These are phyloP conservation scores for Troides helena DNA, from an alignment of 2,888 invertebrate genomes.

Conservation along the genomic window DNA sequence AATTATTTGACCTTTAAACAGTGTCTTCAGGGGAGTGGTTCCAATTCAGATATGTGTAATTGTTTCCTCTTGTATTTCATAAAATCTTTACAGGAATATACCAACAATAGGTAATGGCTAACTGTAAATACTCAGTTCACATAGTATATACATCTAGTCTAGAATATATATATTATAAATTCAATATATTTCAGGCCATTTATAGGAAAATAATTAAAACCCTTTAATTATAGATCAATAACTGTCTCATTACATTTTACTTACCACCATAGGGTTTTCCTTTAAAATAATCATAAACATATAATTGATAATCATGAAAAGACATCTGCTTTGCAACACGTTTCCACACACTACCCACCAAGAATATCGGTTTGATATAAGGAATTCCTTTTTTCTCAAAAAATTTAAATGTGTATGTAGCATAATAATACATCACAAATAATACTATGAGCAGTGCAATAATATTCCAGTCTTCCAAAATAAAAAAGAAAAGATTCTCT, in stretches of 20 bases:
- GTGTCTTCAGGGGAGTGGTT: no score
- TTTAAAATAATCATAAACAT: conserved; percentile 70
- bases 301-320: conserved; percentile 69
- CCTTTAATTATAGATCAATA: not conserved
- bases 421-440: conserved; percentile 51
- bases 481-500: conserved; percentile 46
- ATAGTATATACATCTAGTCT: no score
- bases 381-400: conserved; percentile 28
- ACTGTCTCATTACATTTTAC: conserved; percentile 33
- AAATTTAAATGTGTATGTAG: conserved; percentile 18
- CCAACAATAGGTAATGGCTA: no score
- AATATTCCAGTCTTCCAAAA: conserved; percentile 62
- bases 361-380: conserved; percentile 21
- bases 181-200: no score
- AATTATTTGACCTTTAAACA: no score
- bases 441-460: conserved; percentile 52
- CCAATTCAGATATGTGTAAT: no score
- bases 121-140: no score
- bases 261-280: conserved; percentile 72
- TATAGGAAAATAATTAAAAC: no score
- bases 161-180: no score
- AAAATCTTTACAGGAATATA: no score
- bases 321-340: conserved; percentile 44
- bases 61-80: no score
- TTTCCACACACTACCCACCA: conserved; percentile 31